phyloP scores from a whole-genome alignment of 2,888 invertebrate species.

The Carterocephalus palaemon region DNA sequence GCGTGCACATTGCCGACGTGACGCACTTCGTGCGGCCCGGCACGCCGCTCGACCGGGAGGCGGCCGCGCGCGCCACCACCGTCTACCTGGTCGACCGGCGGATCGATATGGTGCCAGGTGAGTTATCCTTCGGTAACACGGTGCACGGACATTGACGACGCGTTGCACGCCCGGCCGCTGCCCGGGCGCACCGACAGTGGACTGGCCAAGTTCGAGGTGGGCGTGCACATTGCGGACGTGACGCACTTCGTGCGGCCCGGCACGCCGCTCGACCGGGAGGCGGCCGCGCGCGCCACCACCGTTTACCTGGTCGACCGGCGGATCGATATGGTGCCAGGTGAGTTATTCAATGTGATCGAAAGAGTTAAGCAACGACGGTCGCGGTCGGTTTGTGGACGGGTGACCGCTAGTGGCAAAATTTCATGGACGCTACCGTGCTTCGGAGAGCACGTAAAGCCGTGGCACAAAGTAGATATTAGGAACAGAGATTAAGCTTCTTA shows the following conservation, averaged over 20 bases:
- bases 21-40: constrained; percentile 97
- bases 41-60: constrained; percentile 95
- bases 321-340: constrained; percentile 90
- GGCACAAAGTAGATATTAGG: too few relatives aligned
- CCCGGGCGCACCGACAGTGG: constrained; percentile 72
- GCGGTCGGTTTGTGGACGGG: too few relatives aligned
- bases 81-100: constrained; percentile 96
- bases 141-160: constrained; percentile 99
- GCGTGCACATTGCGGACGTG: constrained; percentile 99
- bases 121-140: constrained; percentile 48
- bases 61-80: constrained; percentile 95
- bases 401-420: too few relatives aligned
- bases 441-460: too few relatives aligned
- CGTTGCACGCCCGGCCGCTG: constrained; percentile 91
- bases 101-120: constrained; percentile 90
- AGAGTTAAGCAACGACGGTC: too few relatives aligned
- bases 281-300: constrained; percentile 95
- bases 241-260: constrained; percentile 97
- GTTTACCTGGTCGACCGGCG: constrained; percentile 96
- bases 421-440: too few relatives aligned
- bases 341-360: too few relatives aligned
- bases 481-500: too few relatives aligned
- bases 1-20: constrained; percentile 99
- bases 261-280: constrained; percentile 95
- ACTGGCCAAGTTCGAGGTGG: constrained; percentile 80